These are phyloP conservation scores for Aplochiton taeniatus DNA, from an alignment of 2,797 vertebrate genomes.

Conservation along the genomic window DNA sequence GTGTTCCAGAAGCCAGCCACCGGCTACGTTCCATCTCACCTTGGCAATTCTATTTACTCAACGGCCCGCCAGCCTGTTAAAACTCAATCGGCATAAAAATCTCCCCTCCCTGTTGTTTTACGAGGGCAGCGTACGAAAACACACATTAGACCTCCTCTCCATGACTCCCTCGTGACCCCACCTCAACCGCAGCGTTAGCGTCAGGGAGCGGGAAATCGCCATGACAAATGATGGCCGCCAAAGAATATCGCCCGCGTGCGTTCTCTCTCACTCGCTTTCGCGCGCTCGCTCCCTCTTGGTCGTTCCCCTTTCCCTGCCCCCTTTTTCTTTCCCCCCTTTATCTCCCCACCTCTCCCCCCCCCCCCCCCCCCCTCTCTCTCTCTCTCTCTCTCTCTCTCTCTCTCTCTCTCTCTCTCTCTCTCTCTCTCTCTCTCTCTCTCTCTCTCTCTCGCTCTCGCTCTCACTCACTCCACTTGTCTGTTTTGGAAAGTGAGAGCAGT, in stretches of 20 bases:
- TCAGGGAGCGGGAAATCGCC: neutral
- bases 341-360: no score
- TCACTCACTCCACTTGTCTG: neutral
- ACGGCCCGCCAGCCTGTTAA: neutral
- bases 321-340: neutral
- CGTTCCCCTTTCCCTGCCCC: no score
- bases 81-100: neutral
- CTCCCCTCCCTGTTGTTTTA: neutral
- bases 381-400: no score
- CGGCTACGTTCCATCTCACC: neutral
- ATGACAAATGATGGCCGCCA: neutral
- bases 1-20: neutral
- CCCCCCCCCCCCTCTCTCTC: no score
- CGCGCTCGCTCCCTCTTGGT: neutral
- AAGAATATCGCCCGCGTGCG: neutral
- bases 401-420: neutral
- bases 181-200: neutral
- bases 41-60: conserved; percentile 3
- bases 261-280: neutral
- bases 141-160: conserved; percentile 4
- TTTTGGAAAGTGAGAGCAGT: conserved; percentile 17
- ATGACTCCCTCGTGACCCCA: conserved; percentile 5
- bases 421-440: no score
- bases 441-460: neutral
- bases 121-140: neutral